A percentile compares a stretch with the other conserved stretches of the same genome.
These are phyloP conservation scores for Papilio machaon DNA, from an alignment of 1,140 invertebrate species.

Conservation along the genomic window DNA sequence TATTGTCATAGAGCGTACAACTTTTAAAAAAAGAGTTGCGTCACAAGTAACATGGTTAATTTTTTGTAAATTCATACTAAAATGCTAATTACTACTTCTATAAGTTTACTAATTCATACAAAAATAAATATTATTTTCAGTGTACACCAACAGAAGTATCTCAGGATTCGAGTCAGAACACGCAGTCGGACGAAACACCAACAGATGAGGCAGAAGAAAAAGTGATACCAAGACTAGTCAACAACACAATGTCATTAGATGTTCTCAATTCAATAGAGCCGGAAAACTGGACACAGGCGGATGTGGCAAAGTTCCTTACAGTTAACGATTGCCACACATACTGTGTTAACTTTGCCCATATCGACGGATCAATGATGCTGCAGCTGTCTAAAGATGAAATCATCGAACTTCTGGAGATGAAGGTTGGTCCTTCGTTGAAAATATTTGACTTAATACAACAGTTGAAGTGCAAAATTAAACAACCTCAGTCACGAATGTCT, in stretches of 20 bases:
- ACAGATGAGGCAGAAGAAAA: constrained; percentile 73
- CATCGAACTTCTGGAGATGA: constrained; percentile 93
- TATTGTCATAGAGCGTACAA: no score
- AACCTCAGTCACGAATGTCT: constrained; percentile 85
- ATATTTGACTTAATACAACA: constrained; percentile 95
- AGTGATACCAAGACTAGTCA: constrained; percentile 87
- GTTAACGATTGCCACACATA: constrained; percentile 95
- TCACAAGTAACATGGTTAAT: no score
- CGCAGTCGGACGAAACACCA: constrained; percentile 52
- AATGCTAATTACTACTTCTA: no score
- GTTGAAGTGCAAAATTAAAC: constrained; percentile 91
- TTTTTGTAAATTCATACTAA: no score
- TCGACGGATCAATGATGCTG: constrained; percentile 91
- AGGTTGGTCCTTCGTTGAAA: constrained; percentile 96
- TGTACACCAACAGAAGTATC: constrained; percentile 42
- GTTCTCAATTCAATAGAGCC: constrained; percentile 69
- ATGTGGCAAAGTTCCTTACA: constrained; percentile 93
- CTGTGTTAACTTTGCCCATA: constrained; percentile 92
- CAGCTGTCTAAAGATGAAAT: constrained; percentile 94
- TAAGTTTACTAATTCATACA: background rate
- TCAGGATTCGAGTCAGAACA: constrained; percentile 48
- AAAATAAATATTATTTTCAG: constrained; percentile 42
- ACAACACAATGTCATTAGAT: constrained; percentile 74
- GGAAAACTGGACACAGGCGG: constrained; percentile 88
- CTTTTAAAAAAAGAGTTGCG: no score